Conservation (phyloP, 2,888 invertebrate genomes). For the Octonoba sinensis region DNA sequence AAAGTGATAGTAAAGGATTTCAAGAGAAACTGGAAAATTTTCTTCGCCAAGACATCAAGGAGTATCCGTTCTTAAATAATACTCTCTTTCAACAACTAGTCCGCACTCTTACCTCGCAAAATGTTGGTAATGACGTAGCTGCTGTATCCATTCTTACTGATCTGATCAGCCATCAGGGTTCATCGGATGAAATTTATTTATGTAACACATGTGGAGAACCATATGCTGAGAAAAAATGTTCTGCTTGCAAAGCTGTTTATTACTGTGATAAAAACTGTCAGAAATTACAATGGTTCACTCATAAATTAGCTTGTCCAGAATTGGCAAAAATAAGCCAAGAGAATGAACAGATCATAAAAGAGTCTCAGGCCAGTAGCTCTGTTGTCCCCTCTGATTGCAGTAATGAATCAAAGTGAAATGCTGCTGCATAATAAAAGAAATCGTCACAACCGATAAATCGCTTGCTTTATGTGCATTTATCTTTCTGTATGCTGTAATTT, state of each 20-base stretch:
- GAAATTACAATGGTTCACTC: slow-evolving; percentile 79
- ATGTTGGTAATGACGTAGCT: slow-evolving; percentile 80
- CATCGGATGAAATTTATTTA: slow-evolving; percentile 47
- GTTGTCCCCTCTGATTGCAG: no score
- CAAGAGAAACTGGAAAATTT: slow-evolving; percentile 78
- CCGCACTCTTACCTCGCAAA: slow-evolving; percentile 71
- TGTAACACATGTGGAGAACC: slow-evolving; percentile 89
- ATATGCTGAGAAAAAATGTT: slow-evolving; percentile 91
- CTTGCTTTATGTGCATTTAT: no score
- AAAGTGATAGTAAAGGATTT: slow-evolving; percentile 73
- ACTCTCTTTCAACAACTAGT: slow-evolving; percentile 84
- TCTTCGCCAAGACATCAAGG: slow-evolving; percentile 86
- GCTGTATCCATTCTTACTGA: slow-evolving; percentile 81
- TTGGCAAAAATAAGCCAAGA: slow-evolving; percentile 19
- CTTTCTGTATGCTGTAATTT: no score
- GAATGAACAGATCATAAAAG: no score
- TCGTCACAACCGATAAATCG: no score
- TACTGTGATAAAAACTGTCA: slow-evolving; percentile 97
- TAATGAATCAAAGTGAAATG: no score
- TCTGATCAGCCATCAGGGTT: slow-evolving; percentile 89
- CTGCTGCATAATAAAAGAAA: no score
- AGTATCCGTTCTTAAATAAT: slow-evolving; percentile 91
- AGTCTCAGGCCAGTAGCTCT: no score
- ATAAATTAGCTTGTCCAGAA: slow-evolving; percentile 70
- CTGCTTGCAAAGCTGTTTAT: slow-evolving; percentile 91